Base-by-base conservation (phyloP, 2,113 vertebrate species). In the Microtus richardsoni region DNA sequence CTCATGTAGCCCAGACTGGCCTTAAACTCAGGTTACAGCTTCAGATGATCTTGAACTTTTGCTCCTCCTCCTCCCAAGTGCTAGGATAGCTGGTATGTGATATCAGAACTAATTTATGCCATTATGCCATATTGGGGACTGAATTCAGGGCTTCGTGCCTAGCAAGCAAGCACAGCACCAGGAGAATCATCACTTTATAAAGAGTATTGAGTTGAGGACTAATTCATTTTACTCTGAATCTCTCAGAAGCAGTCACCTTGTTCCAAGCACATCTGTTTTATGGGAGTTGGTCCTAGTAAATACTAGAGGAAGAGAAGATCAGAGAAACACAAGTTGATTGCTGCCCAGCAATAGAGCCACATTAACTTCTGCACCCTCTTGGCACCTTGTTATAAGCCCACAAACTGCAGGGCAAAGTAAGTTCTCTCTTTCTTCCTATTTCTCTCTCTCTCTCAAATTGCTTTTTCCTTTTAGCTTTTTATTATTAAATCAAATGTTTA, bases 151-250 rank as follows among this genome's bases (percentile, higher is more conserved):
- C 4, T 52, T 39, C 26, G 12, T n/a, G 3, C 33, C 7, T 87
- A 49, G 11, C 12, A n/a, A 22, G 66, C 36, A 33, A 64, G 14
- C 39, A 84, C 54, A 84, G 82, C 28, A 7, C 39, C 82, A 64
- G 82, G 22, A 44, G 60, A 64, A 84, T 19, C 9, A 44, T 30
- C 9, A 33, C 39, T 47, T 6, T 79, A 44, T 84, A 64, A 74
- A 89, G 5, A 58, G 5, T 62, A 83, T 21, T 58, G 60, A 83
- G n/a, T 73, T 83, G 10, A 68, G 9, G 54, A 77, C 9, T 62
- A 93, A 89, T 73, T 54, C 12, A 54, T 52, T 91, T 83, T 28
- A 52, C 24, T 82, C 95, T 74, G 39, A 33, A 16, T 93, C 87
- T 73, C 47, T 39, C 33, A 78, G 24, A 93, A 80, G 39, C 10